Evolutionary conservation across 2,888 invertebrate species (phyloP), one percentile per base, ranked within the genome.

Genomic region (Heliconius erato): DNA sequence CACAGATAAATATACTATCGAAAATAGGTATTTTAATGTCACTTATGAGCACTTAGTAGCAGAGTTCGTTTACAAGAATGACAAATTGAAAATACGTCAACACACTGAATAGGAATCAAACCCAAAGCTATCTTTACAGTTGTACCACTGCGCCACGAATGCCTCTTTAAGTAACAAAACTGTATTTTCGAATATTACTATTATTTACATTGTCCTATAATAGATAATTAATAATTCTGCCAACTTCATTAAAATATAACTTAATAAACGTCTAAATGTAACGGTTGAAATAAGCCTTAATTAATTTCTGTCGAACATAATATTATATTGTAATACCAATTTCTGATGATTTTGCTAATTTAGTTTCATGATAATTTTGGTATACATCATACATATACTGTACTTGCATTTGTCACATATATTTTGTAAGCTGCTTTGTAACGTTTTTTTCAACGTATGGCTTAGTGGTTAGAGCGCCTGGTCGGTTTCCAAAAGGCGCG

Each of bases 281-380:
- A 71, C 71, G 40, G 11, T 23, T 69, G 12, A 40, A 69, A 69
- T 44, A 40, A 44, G 12, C 40, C 40, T n/a, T 71, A 71, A 71
- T 71, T 71, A 71, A 71, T 71, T 71, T 26, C 71, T 71, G 69
- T 40, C 40, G 40, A 71, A 71, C 40, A 44, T 71, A 71, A 7
- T 67, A 32, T 69, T n/a, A 59, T 59, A 6, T 59, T 23, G 59
- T 23, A 69, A 69, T 69, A 69, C 35, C 23, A 35, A 40, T 69
- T 71, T 71, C 12, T 44, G 71, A 40, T 71, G 40, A 44, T 71
- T 44, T 44, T n/a, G 71, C 40, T 35, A 71, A 71, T 71, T 71
- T 71, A 44, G 40, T 11, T 69, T 69, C 23, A 32, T n/a, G 16
- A 40, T 40, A 23, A 35, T 40, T 69, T 35, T 23, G 69, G 35